Conservation (phyloP, 2,113 vertebrate genomes). For the Puffinus mauretanicus region DNA sequence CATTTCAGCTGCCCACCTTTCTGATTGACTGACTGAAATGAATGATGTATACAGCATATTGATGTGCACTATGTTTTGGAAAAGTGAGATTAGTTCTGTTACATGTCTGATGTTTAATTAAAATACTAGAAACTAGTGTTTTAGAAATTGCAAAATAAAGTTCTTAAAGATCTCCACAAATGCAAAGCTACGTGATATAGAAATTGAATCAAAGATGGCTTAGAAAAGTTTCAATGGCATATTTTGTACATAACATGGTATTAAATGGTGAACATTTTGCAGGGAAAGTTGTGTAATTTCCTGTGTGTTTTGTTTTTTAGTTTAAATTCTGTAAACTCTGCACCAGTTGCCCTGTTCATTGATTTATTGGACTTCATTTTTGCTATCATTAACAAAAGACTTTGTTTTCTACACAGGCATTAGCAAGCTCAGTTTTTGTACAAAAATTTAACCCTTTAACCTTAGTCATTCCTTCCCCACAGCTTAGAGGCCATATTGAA, state of each 20-base stretch:
- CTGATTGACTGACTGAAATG: slow-evolving; percentile 35
- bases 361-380: background rate
- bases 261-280: background rate
- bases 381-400: background rate
- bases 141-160: background rate
- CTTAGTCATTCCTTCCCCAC: background rate
- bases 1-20: slow-evolving; percentile 18
- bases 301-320: background rate
- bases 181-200: background rate
- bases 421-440: background rate
- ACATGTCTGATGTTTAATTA: slow-evolving; percentile 37
- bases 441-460: background rate
- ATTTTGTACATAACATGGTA: background rate
- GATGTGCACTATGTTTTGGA: slow-evolving; percentile 21
- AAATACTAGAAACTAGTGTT: background rate
- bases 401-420: background rate
- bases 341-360: background rate
- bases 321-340: background rate
- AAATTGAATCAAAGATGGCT: background rate
- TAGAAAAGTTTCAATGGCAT: background rate
- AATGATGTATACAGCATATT: background rate
- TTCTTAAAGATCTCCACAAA: background rate
- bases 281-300: background rate
- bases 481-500: background rate
- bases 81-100: slow-evolving; percentile 21